Evolutionary conservation across 53 echinoderm and acorn worm genomes (phyloP).

Genomic region (Crossaster papposus): DNA sequence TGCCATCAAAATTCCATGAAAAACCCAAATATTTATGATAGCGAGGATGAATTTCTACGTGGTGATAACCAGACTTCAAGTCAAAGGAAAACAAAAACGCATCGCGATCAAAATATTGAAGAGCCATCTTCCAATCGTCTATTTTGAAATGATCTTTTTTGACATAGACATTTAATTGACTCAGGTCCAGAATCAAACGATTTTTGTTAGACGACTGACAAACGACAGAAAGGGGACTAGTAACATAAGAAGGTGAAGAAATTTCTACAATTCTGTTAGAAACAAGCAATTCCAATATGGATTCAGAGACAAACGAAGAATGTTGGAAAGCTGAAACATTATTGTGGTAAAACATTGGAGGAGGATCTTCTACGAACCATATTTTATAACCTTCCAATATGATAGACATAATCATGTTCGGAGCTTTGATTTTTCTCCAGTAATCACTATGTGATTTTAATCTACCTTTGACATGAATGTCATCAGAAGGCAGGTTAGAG

Average conservation of each 20-base stretch:
- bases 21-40: conserved; percentile 9
- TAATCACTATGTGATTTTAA: too few species aligned
- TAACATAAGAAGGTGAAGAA: neutral
- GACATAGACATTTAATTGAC: neutral
- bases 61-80: conserved; percentile 27
- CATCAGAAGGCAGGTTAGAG: too few species aligned
- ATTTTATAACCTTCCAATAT: neutral
- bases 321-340: neutral
- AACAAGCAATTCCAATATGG: neutral
- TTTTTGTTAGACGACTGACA: neutral
- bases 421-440: too few species aligned
- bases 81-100: conserved; percentile 23
- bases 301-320: neutral
- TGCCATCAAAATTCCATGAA: neutral
- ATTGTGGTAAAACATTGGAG: neutral
- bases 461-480: too few species aligned
- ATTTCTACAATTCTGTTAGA: neutral
- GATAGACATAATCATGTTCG: neutral
- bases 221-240: neutral
- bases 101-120: neutral
- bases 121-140: conserved; percentile 10
- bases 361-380: neutral
- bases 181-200: neutral
- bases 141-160: too few species aligned
- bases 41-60: neutral